Percentiles rank a stretch among this genome's conserved stretches.
phyloP scores from a whole-genome alignment of 2,888 invertebrate species.

The Amiota minor region DNA sequence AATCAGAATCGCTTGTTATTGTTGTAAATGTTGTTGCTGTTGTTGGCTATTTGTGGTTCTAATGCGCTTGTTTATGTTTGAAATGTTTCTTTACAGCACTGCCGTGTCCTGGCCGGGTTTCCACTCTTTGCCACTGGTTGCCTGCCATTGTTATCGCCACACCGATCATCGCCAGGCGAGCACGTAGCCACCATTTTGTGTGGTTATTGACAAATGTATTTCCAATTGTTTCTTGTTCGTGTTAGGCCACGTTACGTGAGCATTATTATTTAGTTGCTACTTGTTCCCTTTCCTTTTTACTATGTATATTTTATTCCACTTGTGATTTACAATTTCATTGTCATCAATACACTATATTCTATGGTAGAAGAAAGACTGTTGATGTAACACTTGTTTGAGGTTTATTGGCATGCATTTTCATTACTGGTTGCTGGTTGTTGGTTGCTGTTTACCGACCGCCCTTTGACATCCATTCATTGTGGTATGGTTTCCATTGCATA shows the following conservation, averaged over 20 bases:
- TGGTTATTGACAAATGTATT: conserved; percentile 64
- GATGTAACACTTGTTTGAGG: conserved; percentile 26
- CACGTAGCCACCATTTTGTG: conserved; percentile 50
- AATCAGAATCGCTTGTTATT: neutral
- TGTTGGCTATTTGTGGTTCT: conserved; percentile 20
- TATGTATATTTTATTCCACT: neutral
- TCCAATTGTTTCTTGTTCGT: conserved; percentile 54
- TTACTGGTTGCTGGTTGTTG: no score
- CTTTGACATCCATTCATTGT: neutral
- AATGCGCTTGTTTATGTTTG: conserved; percentile 7
- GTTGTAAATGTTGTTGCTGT: conserved; percentile 13
- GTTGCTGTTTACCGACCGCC: no score
- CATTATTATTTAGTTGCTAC: conserved; percentile 46
- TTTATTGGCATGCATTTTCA: conserved; percentile 9
- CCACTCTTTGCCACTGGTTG: conserved; percentile 53
- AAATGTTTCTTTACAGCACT: neutral
- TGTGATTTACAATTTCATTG: conserved; percentile 3
- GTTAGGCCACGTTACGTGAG: conserved; percentile 44
- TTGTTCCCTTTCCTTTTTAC: neutral
- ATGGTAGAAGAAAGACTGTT: conserved; percentile 5
- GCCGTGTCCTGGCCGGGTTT: conserved; percentile 29
- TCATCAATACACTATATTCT: conserved; percentile 42
- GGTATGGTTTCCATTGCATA: neutral
- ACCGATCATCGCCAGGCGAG: conserved; percentile 37
- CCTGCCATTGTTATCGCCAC: conserved; percentile 20